Percentiles rank a stretch among this genome's conserved stretches.
phyloP scores from a whole-genome alignment of 1,140 invertebrate genomes.

The Drosophila repletoides region DNA sequence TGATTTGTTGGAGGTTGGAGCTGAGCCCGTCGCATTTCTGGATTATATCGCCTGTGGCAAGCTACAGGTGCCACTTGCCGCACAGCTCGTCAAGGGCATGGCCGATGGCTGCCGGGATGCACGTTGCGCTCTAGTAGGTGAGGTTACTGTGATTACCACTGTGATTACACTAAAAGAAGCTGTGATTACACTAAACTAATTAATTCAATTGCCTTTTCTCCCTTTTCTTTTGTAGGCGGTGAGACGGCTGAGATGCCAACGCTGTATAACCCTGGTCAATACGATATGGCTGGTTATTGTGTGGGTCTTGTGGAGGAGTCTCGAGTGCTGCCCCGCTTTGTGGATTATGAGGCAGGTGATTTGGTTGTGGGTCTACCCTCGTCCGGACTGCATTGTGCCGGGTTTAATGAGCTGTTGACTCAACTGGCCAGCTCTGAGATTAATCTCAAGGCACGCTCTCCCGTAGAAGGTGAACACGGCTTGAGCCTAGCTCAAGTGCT shows the following conservation, averaged over 20 bases:
- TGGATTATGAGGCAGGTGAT: conserved; percentile 88
- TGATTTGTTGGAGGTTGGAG: conserved; percentile 96
- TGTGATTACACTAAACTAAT: background rate
- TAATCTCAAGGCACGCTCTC: conserved; percentile 44
- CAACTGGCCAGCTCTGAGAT: conserved; percentile 84
- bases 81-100: conserved; percentile 92
- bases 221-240: conserved; percentile 86
- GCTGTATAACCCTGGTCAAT: conserved; percentile 91
- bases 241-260: conserved; percentile 98
- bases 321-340: conserved; percentile 86
- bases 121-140: conserved; percentile 94
- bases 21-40: conserved; percentile 96
- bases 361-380: conserved; percentile 91
- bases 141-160: too few species aligned
- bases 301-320: conserved; percentile 92
- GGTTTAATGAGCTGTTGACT: conserved; percentile 92
- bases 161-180: too few species aligned
- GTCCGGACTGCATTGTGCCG: conserved; percentile 94
- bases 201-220: background rate
- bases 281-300: conserved; percentile 96
- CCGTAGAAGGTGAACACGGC: conserved; percentile 28
- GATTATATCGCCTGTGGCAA: conserved; percentile 98
- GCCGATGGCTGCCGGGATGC: conserved; percentile 93
- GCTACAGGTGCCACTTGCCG: conserved; percentile 89
- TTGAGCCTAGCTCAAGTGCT: conserved; percentile 85